Evolutionary conservation across 1,140 invertebrate species (phyloP).

Genomic region (Calosoma granatense): DNA sequence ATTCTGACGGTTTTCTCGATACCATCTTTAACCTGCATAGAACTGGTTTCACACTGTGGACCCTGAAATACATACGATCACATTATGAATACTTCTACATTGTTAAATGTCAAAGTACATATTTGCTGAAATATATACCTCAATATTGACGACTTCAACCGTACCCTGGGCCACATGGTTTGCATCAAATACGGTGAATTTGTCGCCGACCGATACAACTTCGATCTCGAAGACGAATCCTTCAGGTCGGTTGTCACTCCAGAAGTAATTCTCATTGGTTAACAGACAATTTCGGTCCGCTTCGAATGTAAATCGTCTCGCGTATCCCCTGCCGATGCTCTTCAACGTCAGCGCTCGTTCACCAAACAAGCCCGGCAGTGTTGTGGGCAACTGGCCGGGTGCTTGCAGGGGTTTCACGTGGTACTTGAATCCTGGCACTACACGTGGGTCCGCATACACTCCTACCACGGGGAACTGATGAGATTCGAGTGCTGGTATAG

Average conservation of each 20-base stretch:
- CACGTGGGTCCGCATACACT: constrained; percentile 58
- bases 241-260: constrained; percentile 60
- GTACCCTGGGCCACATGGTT: constrained; percentile 50
- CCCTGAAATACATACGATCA: constrained; percentile 29
- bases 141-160: constrained; percentile 47
- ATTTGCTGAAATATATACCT: constrained; percentile 32
- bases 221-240: constrained; percentile 64
- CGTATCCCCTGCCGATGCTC: constrained; percentile 63
- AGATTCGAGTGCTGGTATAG: constrained; percentile 43
- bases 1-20: constrained; percentile 55
- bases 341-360: constrained; percentile 52
- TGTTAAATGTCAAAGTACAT: too few relatives aligned
- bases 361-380: constrained; percentile 42
- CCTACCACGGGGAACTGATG: constrained; percentile 64
- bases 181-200: constrained; percentile 57
- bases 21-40: constrained; percentile 29
- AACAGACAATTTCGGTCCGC: constrained; percentile 49
- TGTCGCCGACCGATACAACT: constrained; percentile 55
- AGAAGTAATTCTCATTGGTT: constrained; percentile 62
- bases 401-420: constrained; percentile 51
- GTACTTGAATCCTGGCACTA: constrained; percentile 65
- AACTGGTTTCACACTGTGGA: constrained; percentile 39
- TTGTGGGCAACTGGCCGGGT: constrained; percentile 18
- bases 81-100: too few relatives aligned
- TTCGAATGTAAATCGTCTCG: constrained; percentile 62